Evolutionary conservation across 2,113 vertebrate species (phyloP).

Genomic region (Hippocampus guttulatus): DNA sequence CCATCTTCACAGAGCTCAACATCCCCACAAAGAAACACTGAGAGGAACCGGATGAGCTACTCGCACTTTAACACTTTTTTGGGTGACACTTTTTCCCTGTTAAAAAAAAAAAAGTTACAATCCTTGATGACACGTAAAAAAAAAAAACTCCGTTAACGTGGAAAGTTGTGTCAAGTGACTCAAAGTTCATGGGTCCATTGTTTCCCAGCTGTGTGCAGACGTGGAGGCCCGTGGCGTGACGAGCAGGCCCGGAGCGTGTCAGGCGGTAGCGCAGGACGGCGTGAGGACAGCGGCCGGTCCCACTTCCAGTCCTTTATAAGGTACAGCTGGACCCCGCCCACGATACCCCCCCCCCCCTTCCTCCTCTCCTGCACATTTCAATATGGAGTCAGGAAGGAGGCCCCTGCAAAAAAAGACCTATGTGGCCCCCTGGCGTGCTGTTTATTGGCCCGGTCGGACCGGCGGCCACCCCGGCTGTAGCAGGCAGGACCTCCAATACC

Average conservation of each 20-base stretch:
- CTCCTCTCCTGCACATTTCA: constrained; percentile 60
- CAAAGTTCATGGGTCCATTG: constrained; percentile 57
- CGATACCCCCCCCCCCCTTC: constrained; percentile 45
- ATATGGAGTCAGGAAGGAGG: constrained; percentile 63
- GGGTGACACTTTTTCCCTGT: background rate
- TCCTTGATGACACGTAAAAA: constrained; percentile 13
- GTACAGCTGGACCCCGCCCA: constrained; percentile 54
- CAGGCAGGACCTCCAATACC: constrained; percentile 28
- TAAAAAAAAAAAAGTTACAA: constrained; percentile 13
- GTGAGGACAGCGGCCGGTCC: constrained; percentile 19
- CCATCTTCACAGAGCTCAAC: constrained; percentile 85
- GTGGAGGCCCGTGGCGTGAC: background rate
- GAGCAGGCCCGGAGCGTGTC: background rate
- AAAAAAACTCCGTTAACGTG: constrained; percentile 12
- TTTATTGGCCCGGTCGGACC: constrained; percentile 61
- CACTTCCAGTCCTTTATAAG: constrained; percentile 61
- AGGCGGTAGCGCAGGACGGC: constrained; percentile 43
- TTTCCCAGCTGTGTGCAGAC: constrained; percentile 35
- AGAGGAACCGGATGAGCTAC: constrained; percentile 6
- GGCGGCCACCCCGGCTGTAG: constrained; percentile 18
- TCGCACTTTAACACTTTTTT: background rate
- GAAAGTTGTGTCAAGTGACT: constrained; percentile 9
- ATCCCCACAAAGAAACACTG: constrained; percentile 65
- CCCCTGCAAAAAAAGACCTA: constrained; percentile 53
- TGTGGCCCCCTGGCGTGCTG: constrained; percentile 79